These are phyloP conservation scores for Nycteola revayana DNA, from an alignment of 2,888 invertebrate species.

Conservation along the genomic window DNA sequence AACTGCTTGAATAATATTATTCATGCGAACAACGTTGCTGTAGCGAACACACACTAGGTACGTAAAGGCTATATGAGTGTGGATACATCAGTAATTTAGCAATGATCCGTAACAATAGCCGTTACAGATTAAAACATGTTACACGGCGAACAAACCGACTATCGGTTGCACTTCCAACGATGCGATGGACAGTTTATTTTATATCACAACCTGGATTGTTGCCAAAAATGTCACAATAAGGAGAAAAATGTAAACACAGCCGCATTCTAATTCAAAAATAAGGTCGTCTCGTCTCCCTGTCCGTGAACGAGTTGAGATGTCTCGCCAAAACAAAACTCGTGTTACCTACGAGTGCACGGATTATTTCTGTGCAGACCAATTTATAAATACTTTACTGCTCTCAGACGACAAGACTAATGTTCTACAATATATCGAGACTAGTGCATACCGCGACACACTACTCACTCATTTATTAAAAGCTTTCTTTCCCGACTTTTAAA, in stretches of 20 bases:
- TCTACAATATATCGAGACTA: conserved; percentile 33
- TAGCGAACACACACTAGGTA: no score
- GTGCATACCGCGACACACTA: conserved; percentile 34
- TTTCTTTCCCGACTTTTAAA: conserved; percentile 27
- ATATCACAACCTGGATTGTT: conserved; percentile 62
- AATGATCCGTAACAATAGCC: conserved; percentile 13
- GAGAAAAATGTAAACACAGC: conserved; percentile 76
- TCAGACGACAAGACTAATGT: conserved; percentile 40
- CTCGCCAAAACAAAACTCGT: conserved; percentile 67
- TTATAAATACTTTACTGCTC: conserved; percentile 38
- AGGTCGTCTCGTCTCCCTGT: conserved; percentile 66
- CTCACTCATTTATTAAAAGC: conserved; percentile 36
- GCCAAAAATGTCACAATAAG: conserved; percentile 75
- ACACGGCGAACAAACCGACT: conserved; percentile 20
- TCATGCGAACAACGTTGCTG: neutral
- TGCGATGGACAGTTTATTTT: conserved; percentile 55
- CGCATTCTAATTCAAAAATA: conserved; percentile 75
- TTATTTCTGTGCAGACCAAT: conserved; percentile 39
- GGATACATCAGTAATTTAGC: conserved; percentile 11
- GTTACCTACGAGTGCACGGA: conserved; percentile 39
- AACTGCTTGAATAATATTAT: neutral
- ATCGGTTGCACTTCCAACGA: conserved; percentile 37
- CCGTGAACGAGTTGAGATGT: conserved; percentile 48
- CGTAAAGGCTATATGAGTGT: no score
- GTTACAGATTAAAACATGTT: conserved; percentile 18